These are phyloP conservation scores for Diadumene lineata DNA, from an alignment of 92 coral and sea anemone species.

Conservation along the genomic window DNA sequence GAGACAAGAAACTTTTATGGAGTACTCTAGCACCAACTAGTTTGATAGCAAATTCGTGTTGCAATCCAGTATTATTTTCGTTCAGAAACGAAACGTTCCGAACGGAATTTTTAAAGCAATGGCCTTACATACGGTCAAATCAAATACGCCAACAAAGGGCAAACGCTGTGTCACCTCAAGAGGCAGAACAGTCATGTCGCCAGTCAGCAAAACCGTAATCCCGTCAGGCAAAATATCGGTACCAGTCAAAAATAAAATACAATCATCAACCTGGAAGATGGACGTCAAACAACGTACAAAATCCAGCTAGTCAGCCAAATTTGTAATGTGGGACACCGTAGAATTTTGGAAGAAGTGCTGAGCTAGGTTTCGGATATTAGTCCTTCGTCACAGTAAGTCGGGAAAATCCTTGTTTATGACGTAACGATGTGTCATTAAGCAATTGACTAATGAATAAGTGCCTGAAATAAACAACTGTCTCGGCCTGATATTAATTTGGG, in stretches of 20 bases:
- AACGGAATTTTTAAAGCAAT: not conserved
- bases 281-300: no score
- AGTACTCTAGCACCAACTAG: not conserved
- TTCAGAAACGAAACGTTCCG: slow-evolving; percentile 21
- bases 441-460: not conserved
- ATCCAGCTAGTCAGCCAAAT: no score
- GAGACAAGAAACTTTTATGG: not conserved
- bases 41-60: not conserved
- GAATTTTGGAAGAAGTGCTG: no score
- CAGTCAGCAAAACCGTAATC: no score
- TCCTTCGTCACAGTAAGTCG: no score
- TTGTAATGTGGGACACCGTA: no score
- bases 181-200: no score
- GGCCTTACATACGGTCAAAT: not conserved
- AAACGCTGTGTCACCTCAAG: no score
- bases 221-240: no score
- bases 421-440: not conserved
- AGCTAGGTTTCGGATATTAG: no score
- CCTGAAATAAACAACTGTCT: not conserved
- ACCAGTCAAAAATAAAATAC: no score
- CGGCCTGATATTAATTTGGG: not conserved
- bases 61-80: slow-evolving; percentile 12
- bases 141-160: not conserved
- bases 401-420: not conserved
- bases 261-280: no score